These are phyloP conservation scores for Crotophaga sulcirostris DNA, from an alignment of 2,113 vertebrate species.

Conservation along the genomic window DNA sequence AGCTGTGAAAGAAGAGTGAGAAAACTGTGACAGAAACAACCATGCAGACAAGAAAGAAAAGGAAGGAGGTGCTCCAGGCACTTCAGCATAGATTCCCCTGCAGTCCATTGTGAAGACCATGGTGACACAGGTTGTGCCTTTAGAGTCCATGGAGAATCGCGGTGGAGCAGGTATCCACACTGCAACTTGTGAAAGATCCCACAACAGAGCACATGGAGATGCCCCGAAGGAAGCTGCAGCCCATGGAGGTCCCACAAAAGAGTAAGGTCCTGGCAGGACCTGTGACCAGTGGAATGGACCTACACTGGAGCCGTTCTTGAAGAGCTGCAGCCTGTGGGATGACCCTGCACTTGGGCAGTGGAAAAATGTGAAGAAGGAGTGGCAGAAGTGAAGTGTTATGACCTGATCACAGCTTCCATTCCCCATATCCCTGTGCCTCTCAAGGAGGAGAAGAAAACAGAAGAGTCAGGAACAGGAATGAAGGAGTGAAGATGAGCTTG, in stretches of 20 bases:
- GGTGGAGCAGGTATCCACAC: rapidly evolving
- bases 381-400: not conserved
- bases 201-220: not conserved
- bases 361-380: not conserved
- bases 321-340: not conserved
- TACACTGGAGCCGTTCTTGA: rapidly evolving
- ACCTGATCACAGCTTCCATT: rapidly evolving
- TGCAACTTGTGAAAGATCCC: not conserved
- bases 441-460: not conserved
- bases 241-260: not conserved
- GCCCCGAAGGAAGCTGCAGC: not conserved
- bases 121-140: not conserved
- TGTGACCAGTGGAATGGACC: not conserved
- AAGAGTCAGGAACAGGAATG: not conserved
- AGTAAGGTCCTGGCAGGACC: not conserved
- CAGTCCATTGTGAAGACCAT: rapidly evolving
- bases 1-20: not conserved
- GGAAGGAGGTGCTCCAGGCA: not conserved
- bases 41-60: not conserved
- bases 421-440: not conserved
- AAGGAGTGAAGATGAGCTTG: not conserved
- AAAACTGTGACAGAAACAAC: not conserved
- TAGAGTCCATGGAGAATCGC: not conserved
- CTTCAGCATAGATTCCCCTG: not conserved
- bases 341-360: not conserved